Percentiles rank a stretch among this genome's conserved stretches.
Conservation (phyloP, 2,888 invertebrate genomes). For the Byasa hedistus region DNA sequence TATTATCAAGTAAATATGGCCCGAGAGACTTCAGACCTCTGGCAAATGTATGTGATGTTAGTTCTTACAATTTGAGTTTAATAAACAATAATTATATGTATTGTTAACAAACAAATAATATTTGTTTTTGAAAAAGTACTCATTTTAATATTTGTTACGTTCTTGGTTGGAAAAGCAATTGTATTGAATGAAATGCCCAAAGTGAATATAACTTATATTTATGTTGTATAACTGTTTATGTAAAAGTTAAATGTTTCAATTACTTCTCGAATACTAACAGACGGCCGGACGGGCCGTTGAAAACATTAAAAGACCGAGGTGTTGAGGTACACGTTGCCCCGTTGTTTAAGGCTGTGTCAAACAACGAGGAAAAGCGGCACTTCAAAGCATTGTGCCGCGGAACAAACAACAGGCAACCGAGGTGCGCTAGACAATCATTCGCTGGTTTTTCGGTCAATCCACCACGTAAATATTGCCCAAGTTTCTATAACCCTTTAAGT, state of each 20-base stretch:
- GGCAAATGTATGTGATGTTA: too few species aligned
- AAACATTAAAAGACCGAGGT: slow-evolving; percentile 68
- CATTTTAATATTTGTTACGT: too few species aligned
- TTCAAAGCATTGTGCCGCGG: slow-evolving; percentile 55
- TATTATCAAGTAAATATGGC: too few species aligned
- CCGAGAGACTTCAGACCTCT: too few species aligned
- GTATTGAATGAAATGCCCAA: too few species aligned
- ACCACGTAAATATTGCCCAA: background rate
- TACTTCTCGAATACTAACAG: slow-evolving; percentile 52
- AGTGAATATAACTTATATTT: too few species aligned
- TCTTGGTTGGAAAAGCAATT: too few species aligned
- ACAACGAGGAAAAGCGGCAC: slow-evolving; percentile 60
- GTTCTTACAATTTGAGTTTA: too few species aligned
- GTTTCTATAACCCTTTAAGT: background rate
- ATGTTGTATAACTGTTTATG: background rate
- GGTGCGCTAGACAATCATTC: slow-evolving; percentile 39
- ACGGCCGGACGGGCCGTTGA: slow-evolving; percentile 51
- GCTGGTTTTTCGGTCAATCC: background rate
- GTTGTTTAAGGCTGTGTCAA: slow-evolving; percentile 67
- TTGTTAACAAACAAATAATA: too few species aligned
- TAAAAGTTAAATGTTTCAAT: slow-evolving; percentile 50
- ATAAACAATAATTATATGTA: too few species aligned
- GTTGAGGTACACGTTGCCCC: slow-evolving; percentile 60
- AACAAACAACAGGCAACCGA: slow-evolving; percentile 46
- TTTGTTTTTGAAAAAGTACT: too few species aligned